Evolutionary conservation across 2,113 vertebrate genomes (phyloP).

Genomic region (Hirundichthys speculiger): DNA sequence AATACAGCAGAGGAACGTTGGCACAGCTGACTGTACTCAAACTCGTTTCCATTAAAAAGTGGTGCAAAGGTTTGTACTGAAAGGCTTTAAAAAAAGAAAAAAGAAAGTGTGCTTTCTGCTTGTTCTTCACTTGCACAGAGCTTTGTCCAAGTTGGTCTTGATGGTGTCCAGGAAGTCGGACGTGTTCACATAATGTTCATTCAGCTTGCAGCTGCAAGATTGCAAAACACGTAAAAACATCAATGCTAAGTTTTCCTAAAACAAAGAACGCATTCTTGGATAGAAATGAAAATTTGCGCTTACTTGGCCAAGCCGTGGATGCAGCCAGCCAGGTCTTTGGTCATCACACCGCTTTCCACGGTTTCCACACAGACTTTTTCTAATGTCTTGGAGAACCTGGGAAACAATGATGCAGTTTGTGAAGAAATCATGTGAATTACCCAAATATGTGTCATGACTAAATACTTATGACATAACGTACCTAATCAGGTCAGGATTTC

Average conservation of each 20-base stretch:
- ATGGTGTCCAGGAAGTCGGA: conserved; percentile 94
- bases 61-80: conserved; percentile 49
- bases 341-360: conserved; percentile 93
- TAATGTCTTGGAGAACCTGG: conserved; percentile 90
- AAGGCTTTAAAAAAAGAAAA: background rate
- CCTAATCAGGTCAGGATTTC: conserved; percentile 88
- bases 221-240: conserved; percentile 8
- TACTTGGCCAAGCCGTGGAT: conserved; percentile 94
- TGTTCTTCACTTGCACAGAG: conserved; percentile 84
- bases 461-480: conserved; percentile 49
- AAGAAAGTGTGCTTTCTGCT: background rate
- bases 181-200: conserved; percentile 94
- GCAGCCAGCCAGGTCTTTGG: conserved; percentile 95
- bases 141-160: conserved; percentile 90
- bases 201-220: conserved; percentile 87
- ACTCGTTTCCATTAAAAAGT: conserved; percentile 27
- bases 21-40: conserved; percentile 23
- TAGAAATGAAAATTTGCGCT: conserved; percentile 42
- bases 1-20: conserved; percentile 6
- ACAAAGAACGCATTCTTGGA: background rate
- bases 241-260: background rate
- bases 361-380: conserved; percentile 92
- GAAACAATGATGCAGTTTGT: background rate
- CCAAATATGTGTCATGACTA: background rate
- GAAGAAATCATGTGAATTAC: background rate